Evolutionary conservation across 1,140 invertebrate genomes (phyloP).

Genomic region (Stegodyphus dumicola): DNA sequence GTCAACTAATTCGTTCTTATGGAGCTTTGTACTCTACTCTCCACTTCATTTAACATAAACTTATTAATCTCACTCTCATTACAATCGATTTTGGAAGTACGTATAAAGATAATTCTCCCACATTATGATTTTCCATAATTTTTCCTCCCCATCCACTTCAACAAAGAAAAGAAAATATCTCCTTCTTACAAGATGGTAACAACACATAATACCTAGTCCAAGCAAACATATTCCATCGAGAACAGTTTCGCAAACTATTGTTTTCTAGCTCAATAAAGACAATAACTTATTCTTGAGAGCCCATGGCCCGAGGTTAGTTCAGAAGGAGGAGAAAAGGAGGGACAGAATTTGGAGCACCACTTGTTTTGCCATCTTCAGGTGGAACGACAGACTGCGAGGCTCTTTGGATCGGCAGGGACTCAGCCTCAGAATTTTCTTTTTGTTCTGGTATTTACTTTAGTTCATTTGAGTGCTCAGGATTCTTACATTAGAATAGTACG

Average conservation of each 20-base stretch:
- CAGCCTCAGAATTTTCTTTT: too few species aligned
- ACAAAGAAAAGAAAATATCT: not conserved
- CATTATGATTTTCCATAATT: too few species aligned
- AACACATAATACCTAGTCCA: not conserved
- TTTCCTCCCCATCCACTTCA: too few species aligned
- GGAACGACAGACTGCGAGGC: conserved; percentile 1
- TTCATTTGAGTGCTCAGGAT: too few species aligned
- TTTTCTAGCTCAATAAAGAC: conserved; percentile 48
- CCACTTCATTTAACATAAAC: too few species aligned
- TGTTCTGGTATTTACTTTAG: too few species aligned
- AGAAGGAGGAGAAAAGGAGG: not conserved
- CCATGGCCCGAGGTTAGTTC: not conserved
- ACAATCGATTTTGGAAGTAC: too few species aligned
- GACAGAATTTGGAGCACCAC: not conserved
- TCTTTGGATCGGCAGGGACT: not conserved
- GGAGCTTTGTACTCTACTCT: too few species aligned
- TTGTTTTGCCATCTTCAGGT: conserved; percentile 27
- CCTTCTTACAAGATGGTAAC: not conserved
- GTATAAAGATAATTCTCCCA: too few species aligned
- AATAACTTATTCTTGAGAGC: conserved; percentile 47
- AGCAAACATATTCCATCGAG: not conserved
- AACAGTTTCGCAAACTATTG: conserved; percentile 19
- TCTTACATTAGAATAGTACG: too few species aligned
- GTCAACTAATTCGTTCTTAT: too few species aligned
- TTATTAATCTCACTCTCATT: too few species aligned